Base-by-base conservation (phyloP, 2,113 vertebrate species). In the Trinectes maculatus region DNA sequence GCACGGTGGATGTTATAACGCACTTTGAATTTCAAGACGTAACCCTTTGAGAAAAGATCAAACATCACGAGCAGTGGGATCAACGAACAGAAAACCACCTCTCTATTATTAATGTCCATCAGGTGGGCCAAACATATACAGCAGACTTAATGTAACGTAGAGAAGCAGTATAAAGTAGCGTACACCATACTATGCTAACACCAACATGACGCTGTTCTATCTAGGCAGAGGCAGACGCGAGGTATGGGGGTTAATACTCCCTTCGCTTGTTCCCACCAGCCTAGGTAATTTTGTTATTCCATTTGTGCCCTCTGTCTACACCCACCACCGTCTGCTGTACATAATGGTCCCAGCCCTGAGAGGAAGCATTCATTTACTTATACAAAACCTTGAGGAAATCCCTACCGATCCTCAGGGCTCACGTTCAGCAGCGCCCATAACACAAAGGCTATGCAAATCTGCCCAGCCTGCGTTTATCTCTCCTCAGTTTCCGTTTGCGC, bases 361-460 rank as follows among this genome's bases (percentile, higher is more conserved):
- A 92, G 91, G 90, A 93, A 90, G 79, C 48, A 88, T 91, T 89
- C 91, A 89, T 90, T 92, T 90, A 90, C 87, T 84, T 82, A 79
- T 15, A 90, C 89, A 85, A 86, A 90, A 91, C 90, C 82, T 79
- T 80, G 91, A 89, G 89, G 88, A 91, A 84, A 87, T 89, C 90
- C 91, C 90, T 71, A 85, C 80, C 83, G 88, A 88, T 91, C 89
- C 91, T 90, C 83, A 74, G 84, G 86, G 88, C 89, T 85, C 88
- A 87, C 89, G 85, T 88, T 87, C 87, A 75, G 85, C 74, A 64
- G 83, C 79, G 80, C 88, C 86, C 84, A 52, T 85, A 84, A 87
- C 89, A 91, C 86, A 91, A 91, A 91, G 89, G 77, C 87, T 91
- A 91, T 91, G 91, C 89, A 92, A 92, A 91, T 92, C 86, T 77